phyloP scores from a whole-genome alignment of 2,888 invertebrate species.

The Melipona beecheii region DNA sequence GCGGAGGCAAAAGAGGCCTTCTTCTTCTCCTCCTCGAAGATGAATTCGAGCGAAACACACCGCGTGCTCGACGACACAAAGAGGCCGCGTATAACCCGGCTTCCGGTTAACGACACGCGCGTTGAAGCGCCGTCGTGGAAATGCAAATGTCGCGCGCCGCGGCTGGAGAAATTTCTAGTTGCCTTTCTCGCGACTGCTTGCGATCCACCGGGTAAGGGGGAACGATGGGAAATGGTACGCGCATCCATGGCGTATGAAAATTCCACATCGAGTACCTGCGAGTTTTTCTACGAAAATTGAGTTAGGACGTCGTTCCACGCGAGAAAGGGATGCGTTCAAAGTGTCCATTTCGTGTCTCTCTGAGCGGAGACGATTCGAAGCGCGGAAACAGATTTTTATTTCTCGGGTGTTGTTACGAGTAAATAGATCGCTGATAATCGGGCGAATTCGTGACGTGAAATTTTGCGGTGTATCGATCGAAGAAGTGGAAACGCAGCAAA shows the following conservation, averaged over 20 bases:
- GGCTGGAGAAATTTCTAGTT: background rate
- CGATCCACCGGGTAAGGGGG: background rate
- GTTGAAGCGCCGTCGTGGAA: background rate
- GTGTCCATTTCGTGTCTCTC: background rate
- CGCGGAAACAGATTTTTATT: background rate
- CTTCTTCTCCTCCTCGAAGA: slow-evolving; percentile 4
- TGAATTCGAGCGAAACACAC: slow-evolving; percentile 18
- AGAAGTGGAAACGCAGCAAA: no score
- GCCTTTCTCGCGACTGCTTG: no score
- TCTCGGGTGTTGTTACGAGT: background rate
- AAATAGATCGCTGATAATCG: no score
- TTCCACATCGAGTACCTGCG: background rate
- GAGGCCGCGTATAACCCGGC: background rate
- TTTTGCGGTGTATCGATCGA: no score
- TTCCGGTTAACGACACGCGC: slow-evolving; percentile 20
- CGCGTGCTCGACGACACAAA: slow-evolving; percentile 15
- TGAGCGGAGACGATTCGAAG: background rate
- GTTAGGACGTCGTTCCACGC: background rate
- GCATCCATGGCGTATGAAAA: slow-evolving; percentile 13
- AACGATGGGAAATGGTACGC: background rate
- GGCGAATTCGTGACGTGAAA: no score
- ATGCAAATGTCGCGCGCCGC: slow-evolving; percentile 31
- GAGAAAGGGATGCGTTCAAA: background rate
- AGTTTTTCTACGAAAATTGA: background rate
- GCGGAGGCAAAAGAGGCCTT: background rate